A percentile compares a stretch with the other conserved stretches of the same genome.
These are phyloP conservation scores for Dermatemys mawii DNA, from an alignment of 2,113 vertebrate species.

Conservation along the genomic window DNA sequence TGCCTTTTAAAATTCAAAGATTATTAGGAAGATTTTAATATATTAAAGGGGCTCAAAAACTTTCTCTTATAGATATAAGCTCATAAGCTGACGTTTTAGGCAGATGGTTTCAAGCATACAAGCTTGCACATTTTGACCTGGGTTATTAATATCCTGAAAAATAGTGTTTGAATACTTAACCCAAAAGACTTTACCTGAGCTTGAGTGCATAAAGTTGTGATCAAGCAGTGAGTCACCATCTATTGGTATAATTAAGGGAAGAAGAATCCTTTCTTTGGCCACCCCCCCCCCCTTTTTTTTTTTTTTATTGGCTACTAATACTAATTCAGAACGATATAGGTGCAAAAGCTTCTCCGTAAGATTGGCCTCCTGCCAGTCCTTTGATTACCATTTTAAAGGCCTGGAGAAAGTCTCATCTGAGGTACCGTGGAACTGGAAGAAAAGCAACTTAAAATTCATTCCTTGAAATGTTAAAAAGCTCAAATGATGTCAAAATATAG, in stretches of 20 bases:
- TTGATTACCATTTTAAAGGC: background rate
- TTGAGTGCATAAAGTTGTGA: background rate
- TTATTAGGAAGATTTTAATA: background rate
- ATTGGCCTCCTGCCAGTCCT: background rate
- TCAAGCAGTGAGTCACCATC: background rate
- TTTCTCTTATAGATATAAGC: background rate
- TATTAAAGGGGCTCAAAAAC: background rate
- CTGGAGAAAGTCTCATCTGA: background rate
- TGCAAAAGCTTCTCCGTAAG: background rate
- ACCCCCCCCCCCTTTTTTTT: too few relatives aligned
- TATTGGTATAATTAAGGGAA: background rate
- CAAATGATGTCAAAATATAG: background rate
- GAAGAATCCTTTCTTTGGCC: background rate
- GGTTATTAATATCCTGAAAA: background rate
- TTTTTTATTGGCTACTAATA: background rate
- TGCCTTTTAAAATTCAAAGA: background rate
- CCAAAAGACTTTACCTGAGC: background rate
- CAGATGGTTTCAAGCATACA: background rate
- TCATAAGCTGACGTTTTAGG: background rate
- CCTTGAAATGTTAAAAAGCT: fast-evolving
- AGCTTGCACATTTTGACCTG: background rate
- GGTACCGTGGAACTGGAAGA: background rate
- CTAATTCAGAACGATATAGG: background rate
- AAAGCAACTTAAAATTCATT: fast-evolving
- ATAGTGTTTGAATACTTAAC: background rate